These are phyloP conservation scores for Tipula confusa DNA, from an alignment of 2,888 invertebrate species.

Conservation along the genomic window DNA sequence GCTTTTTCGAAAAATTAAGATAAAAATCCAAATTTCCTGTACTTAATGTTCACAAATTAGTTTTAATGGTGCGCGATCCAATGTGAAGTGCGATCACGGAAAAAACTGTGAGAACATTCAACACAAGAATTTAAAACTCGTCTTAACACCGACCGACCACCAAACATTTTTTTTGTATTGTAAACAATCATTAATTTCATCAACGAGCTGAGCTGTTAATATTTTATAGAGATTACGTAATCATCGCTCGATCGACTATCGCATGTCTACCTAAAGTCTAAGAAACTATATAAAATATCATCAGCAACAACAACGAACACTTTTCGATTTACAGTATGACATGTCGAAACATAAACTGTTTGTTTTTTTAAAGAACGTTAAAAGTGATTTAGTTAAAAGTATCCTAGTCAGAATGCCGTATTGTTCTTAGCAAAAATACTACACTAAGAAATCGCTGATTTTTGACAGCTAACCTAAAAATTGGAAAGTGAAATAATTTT, in stretches of 20 bases:
- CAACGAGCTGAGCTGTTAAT: slow-evolving; percentile 12
- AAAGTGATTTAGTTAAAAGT: too few relatives aligned
- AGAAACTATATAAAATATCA: background rate
- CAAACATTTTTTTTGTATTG: background rate
- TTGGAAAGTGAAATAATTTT: too few relatives aligned
- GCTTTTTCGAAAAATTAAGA: background rate
- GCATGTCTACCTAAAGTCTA: slow-evolving; percentile 20
- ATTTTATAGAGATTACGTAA: background rate
- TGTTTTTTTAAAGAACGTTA: too few relatives aligned
- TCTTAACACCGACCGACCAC: background rate
- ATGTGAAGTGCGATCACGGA: background rate
- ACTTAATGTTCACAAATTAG: background rate
- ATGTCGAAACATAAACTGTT: too few relatives aligned
- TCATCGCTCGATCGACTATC: slow-evolving; percentile 3
- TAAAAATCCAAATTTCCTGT: background rate
- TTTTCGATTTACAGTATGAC: too few relatives aligned
- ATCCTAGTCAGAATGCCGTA: too few relatives aligned
- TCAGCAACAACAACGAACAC: too few relatives aligned
- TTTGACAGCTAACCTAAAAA: too few relatives aligned
- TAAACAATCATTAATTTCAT: slow-evolving; percentile 9
- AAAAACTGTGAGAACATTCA: slow-evolving; percentile 21
- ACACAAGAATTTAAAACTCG: slow-evolving; percentile 6
- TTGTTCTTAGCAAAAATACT: too few relatives aligned
- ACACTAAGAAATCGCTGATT: too few relatives aligned
- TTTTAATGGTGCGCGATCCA: background rate